Evolutionary conservation across 2,797 vertebrate genomes (phyloP).

Genomic region (Catostomus latipinnis): DNA sequence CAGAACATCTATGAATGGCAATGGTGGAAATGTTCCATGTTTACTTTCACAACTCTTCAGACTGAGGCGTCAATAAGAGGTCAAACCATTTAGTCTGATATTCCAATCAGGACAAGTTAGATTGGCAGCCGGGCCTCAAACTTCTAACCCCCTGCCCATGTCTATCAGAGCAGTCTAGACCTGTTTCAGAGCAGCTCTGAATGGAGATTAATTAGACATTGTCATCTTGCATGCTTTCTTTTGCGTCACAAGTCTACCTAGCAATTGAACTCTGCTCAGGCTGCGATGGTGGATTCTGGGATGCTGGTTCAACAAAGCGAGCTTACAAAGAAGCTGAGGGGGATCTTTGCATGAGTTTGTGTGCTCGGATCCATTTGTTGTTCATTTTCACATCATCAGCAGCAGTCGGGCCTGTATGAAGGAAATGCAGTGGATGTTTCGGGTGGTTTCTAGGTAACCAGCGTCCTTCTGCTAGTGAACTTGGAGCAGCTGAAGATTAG

Average conservation of each 20-base stretch:
- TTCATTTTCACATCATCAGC: conserved; percentile 51
- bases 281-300: conserved; percentile 22
- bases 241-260: conserved; percentile 58
- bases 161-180: conserved; percentile 26
- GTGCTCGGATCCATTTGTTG: conserved; percentile 29
- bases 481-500: background rate
- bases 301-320: conserved; percentile 54
- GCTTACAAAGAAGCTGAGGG: conserved; percentile 80
- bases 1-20: conserved; percentile 9
- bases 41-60: conserved; percentile 57
- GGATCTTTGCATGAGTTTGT: conserved; percentile 20
- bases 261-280: conserved; percentile 49
- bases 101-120: conserved; percentile 61
- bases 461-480: conserved; percentile 28
- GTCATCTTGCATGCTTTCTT: conserved; percentile 69
- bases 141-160: conserved; percentile 43
- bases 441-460: conserved; percentile 54
- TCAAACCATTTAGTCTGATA: conserved; percentile 58
- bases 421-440: conserved; percentile 46
- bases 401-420: conserved; percentile 8
- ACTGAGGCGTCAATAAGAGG: conserved; percentile 59
- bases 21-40: conserved; percentile 57
- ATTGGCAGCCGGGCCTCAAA: conserved; percentile 57
- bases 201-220: conserved; percentile 68
- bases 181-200: conserved; percentile 54